phyloP scores from a whole-genome alignment of 35 echinoderm and acorn worm species.

The Apostichopus parvimensis region DNA sequence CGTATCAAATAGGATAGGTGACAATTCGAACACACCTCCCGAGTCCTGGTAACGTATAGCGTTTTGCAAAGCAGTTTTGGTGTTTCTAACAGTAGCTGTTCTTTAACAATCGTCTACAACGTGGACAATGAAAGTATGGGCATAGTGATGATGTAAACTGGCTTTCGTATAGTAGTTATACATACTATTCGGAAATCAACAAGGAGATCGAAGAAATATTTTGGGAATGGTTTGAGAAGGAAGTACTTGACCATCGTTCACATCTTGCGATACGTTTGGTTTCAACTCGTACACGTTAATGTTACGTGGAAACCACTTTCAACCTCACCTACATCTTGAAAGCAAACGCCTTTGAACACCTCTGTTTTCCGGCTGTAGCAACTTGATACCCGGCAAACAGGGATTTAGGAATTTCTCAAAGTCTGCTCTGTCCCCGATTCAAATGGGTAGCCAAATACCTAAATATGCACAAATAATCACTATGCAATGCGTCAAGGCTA shows the following conservation, averaged over 20 bases:
- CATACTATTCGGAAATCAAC: constrained; percentile 10
- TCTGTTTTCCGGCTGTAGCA: not conserved
- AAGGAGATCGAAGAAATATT: constrained; percentile 22
- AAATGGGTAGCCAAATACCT: constrained; percentile 24
- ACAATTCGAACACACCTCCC: constrained; percentile 29
- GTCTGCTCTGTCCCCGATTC: constrained; percentile 10
- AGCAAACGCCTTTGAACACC: constrained; percentile 8
- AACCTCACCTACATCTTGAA: constrained; percentile 10
- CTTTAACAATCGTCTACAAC: constrained; percentile 32
- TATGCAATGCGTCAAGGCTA: not conserved
- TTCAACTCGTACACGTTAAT: constrained; percentile 32
- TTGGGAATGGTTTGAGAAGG: constrained; percentile 11
- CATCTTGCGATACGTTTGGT: not conserved
- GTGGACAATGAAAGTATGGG: not conserved
- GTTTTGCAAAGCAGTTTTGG: constrained; percentile 30
- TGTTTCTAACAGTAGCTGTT: not conserved
- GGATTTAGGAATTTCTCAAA: constrained; percentile 5
- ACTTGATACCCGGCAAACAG: constrained; percentile 28
- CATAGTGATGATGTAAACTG: constrained; percentile 43
- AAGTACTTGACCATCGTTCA: not conserved
- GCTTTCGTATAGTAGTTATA: constrained; percentile 39
- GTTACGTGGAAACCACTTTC: constrained; percentile 12
- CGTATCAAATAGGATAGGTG: constrained; percentile 29
- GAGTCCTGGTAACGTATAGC: not conserved
- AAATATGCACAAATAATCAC: constrained; percentile 54